Conservation (phyloP, 2,888 invertebrate genomes). For the Cancer borealis region DNA sequence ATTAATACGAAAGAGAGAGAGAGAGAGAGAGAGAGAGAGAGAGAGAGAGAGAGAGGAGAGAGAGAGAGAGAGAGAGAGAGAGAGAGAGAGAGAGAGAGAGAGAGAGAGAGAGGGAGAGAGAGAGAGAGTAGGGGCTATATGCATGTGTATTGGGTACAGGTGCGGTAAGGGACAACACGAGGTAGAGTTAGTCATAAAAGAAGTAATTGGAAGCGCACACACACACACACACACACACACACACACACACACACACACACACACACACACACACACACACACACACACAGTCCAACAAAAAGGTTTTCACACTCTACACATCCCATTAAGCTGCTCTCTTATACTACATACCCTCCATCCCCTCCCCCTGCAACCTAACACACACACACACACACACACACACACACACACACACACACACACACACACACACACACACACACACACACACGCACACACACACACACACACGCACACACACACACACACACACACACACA, state of each 20-base stretch:
- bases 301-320: background rate
- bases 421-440: too few relatives aligned
- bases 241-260: conserved; percentile 11
- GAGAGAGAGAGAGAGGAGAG: conserved; percentile 20
- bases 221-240: background rate
- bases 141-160: background rate
- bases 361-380: background rate
- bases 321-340: background rate
- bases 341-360: background rate
- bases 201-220: background rate
- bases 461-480: too few relatives aligned
- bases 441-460: too few relatives aligned
- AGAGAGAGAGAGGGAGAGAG: conserved; percentile 20
- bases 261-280: conserved; percentile 3
- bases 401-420: too few relatives aligned
- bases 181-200: background rate
- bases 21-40: conserved; percentile 11
- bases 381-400: too few relatives aligned
- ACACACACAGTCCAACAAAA: background rate
- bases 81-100: conserved; percentile 10
- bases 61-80: background rate
- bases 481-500: too few relatives aligned
- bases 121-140: background rate
- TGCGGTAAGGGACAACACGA: background rate
- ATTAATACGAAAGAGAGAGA: background rate